Conservation (phyloP, 2,113 vertebrate genomes). For the Urocynchramus pylzowi region DNA sequence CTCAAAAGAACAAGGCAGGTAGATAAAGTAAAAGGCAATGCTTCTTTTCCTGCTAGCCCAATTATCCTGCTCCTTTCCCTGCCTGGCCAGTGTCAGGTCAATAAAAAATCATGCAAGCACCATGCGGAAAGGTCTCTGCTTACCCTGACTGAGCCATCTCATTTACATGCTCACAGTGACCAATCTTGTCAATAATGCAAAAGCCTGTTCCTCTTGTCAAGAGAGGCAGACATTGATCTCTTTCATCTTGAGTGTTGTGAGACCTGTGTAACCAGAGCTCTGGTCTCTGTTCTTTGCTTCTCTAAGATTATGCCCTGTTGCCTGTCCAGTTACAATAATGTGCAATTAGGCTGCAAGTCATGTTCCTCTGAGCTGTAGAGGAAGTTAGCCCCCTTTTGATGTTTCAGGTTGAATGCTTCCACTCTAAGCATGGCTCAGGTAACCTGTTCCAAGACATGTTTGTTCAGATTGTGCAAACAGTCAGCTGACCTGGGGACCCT, state of each 20-base stretch:
- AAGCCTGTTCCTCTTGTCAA: background rate
- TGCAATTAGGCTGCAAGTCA: constrained; percentile 36
- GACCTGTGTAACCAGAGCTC: constrained; percentile 23
- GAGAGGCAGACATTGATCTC: background rate
- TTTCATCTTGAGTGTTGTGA: background rate
- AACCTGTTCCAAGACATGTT: background rate
- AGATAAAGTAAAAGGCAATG: background rate
- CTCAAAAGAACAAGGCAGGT: background rate
- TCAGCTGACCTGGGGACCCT: background rate
- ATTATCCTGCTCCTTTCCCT: background rate
- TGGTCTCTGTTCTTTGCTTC: background rate
- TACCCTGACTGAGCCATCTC: background rate
- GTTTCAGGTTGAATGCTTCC: background rate
- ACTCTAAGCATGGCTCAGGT: background rate
- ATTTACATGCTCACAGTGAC: background rate
- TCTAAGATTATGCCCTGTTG: background rate
- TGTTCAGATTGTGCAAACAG: background rate
- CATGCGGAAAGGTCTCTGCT: background rate
- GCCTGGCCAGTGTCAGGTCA: background rate
- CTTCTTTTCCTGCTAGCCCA: background rate
- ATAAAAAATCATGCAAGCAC: background rate
- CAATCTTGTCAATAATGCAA: constrained; percentile 3
- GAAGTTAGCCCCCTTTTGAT: constrained; percentile 13
- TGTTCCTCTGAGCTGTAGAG: background rate
- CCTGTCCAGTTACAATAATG: background rate